Conservation (phyloP, 2,888 invertebrate species). For the Scotopteryx bipunctaria region DNA sequence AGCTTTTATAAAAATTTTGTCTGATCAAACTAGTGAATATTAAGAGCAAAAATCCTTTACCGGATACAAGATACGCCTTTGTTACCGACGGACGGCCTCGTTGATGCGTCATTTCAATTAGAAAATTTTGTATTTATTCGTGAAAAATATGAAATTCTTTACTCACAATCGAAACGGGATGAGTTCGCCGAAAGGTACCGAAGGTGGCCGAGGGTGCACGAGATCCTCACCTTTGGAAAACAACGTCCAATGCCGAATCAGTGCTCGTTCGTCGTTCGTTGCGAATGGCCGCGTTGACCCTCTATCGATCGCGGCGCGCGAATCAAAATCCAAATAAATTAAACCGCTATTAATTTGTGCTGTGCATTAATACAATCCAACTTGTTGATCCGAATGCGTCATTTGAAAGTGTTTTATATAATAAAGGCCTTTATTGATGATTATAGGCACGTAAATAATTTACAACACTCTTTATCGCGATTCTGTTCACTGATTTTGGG, state of each 20-base stretch:
- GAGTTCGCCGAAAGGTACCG: conserved; percentile 66
- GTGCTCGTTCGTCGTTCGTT: conserved; percentile 64
- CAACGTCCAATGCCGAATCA: conserved; percentile 78
- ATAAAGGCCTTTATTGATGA: not conserved
- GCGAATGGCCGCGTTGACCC: conserved; percentile 53
- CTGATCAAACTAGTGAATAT: conserved; percentile 1
- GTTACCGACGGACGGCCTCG: conserved; percentile 38
- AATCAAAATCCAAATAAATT: conserved; percentile 53
- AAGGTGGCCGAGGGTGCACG: conserved; percentile 64
- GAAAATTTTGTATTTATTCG: conserved; percentile 49
- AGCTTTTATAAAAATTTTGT: not conserved
- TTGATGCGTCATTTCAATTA: conserved; percentile 53
- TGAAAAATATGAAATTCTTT: conserved; percentile 71
- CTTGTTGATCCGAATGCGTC: conserved; percentile 51
- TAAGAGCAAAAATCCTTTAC: conserved; percentile 18
- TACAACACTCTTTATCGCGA: too few species aligned
- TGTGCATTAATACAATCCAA: conserved; percentile 56
- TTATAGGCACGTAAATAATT: too few species aligned
- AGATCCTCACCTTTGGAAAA: conserved; percentile 79
- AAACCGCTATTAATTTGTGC: conserved; percentile 58
- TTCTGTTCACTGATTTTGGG: conserved; percentile 7
- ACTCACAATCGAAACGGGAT: conserved; percentile 75
- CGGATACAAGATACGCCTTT: conserved; percentile 24
- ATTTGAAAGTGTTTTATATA: conserved; percentile 32
- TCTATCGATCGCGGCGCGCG: conserved; percentile 46